Base-by-base conservation (phyloP, 2,888 invertebrate species). In the Serrognathus titanus region DNA sequence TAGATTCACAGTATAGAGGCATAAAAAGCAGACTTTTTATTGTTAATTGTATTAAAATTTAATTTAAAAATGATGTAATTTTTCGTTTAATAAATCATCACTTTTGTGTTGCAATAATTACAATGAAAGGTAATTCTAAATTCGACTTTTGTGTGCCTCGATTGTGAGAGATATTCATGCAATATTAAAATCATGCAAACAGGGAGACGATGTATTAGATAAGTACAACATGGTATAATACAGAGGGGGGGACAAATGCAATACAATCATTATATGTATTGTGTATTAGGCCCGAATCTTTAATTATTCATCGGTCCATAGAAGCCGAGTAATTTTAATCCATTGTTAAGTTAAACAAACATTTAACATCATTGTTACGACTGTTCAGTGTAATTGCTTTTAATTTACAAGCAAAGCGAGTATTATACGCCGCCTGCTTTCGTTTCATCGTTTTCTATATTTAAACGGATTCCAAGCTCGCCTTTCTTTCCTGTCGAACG, bases 311-410 rank as follows among this genome's bases (percentile, higher is more conserved):
- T 72, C 66, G 62, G 60, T 70, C 75, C 73, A 77, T 77, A 74
- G 76, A 76, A 76, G 71, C 74, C 68, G 71, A 75, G 77, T 77
- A 77, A 78, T 77, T 73, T 73, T 78, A 78, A 78, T 76, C 77
- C 71, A 76, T 78, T 78, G 78, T 78, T 73, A 71, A 72, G 73
- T 75, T 75, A 75, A 75, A 75, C 75, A 75, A 76, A 76, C 75
- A 75, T 75, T 74, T 71, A 70, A 72, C 72, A 72, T 74, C 74
- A 75, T 77, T 76, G 77, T 76, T 70, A 69, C 67, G 69, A 71
- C 71, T 71, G 75, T 75, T 76, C 77, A 75, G 75, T 75, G 75
- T 76, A 76, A 76, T 74, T 70, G 76, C 74, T 75, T 77, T 78
- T 77, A 76, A 78, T 78, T 75, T 77, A 77, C 76, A 77, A 72